Base-by-base conservation (phyloP, 2,888 invertebrate genomes). In the Polyommatus iphigenia region DNA sequence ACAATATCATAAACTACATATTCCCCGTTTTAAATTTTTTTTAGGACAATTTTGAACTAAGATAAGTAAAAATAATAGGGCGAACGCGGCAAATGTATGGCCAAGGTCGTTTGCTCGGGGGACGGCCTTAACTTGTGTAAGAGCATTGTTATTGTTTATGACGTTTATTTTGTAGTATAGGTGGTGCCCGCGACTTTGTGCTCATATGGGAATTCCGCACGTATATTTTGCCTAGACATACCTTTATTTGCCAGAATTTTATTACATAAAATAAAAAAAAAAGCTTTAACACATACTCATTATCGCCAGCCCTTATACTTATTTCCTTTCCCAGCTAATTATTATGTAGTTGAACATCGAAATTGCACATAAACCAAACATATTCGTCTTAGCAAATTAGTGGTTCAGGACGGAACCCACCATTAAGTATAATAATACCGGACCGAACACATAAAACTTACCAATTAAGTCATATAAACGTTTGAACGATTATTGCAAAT, bases 91-190 rank as follows among this genome's bases (percentile, higher is more conserved):
- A n/a, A n/a, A n/a, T n/a, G n/a, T n/a, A n/a, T n/a, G n/a, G n/a
- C n/a, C n/a, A n/a, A n/a, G n/a, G n/a, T n/a, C n/a, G n/a, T n/a
- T n/a, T n/a, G n/a, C n/a, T n/a, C n/a, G n/a, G n/a, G n/a, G n/a
- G n/a, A n/a, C n/a, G n/a, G n/a, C n/a, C n/a, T n/a, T 81, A 81
- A 79, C 79, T 78, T 73, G 77, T 50, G 72, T 81, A 78, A 79
- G 59, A 78, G 73, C 15, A 67, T 8, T 10, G 59, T n/a, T 59
- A n/a, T 59, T 59, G 8, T 59, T 59, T n/a, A 8, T 20, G 8
- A 59, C 59, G 59, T 50, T 15, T 50, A 50, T 50, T 50, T 50
- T 15, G 15, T 46, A 46, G 46, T n/a, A n/a, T 50, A 50, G 3
- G 1, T 15, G 50, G 15, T 2, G 15, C 50, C 50, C 50, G 15